Conservation (phyloP, 2,113 vertebrate genomes). For the Isurus oxyrinchus region DNA sequence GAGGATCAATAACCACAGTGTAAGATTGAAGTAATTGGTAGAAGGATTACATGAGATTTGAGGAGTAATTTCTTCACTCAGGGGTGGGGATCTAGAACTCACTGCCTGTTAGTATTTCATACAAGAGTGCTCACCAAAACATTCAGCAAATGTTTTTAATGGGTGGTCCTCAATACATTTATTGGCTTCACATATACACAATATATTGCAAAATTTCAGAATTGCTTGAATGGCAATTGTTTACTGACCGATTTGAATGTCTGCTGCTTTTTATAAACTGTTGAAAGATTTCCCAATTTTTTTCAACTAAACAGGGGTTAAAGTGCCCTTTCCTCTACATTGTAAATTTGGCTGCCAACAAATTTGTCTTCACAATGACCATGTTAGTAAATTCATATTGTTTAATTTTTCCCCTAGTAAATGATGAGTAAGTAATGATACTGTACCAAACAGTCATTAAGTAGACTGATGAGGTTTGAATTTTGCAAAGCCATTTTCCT, state of each 20-base stretch:
- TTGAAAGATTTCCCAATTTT: not conserved
- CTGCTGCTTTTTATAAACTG: not conserved
- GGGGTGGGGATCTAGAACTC: too few species aligned
- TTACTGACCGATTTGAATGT: not conserved
- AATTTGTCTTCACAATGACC: slow-evolving; percentile 2
- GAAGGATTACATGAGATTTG: too few species aligned
- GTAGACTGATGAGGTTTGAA: not conserved
- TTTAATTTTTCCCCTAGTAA: not conserved
- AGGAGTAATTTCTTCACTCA: too few species aligned
- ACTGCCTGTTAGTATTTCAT: not conserved
- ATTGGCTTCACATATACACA: not conserved
- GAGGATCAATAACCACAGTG: too few species aligned
- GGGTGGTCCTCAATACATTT: not conserved
- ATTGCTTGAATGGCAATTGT: not conserved
- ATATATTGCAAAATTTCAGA: not conserved
- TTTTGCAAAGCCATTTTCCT: not conserved
- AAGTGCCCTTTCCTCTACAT: not conserved
- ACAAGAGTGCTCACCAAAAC: not conserved
- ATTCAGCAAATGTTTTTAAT: not conserved
- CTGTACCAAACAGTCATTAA: not conserved
- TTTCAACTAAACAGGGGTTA: not conserved
- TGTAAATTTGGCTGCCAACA: not conserved
- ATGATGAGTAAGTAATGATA: not conserved
- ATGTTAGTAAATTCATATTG: slow-evolving; percentile 22
- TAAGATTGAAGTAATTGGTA: too few species aligned